Evolutionary conservation across 2,888 invertebrate species (phyloP), one percentile per base, ranked within the genome.

Genomic region (Ellobium chinense): DNA sequence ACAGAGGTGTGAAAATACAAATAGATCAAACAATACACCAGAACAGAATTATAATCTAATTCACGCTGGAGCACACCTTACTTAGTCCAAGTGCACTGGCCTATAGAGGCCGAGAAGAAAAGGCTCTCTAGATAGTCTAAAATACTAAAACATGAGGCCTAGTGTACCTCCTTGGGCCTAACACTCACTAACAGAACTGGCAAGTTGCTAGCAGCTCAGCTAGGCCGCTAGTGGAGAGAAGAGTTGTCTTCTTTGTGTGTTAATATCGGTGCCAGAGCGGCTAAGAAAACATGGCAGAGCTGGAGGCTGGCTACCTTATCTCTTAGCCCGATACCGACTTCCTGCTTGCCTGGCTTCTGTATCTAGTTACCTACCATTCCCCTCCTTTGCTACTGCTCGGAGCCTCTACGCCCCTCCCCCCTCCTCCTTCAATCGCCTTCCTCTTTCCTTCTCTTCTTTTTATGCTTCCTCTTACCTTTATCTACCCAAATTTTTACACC

Each of bases 361-460:
- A 65, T 65, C 65, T 65, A 65, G 65, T 65, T 65, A 65, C 65
- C 46, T n/a, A n/a, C n/a, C n/a, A n/a, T n/a, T n/a, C n/a, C n/a
- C n/a, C n/a, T 46, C 46, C 46, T 18, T 46, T 46, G 46, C 46
- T 46, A 46, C 46, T 46, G 46, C 46, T 12, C 7, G 46, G 18
- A n/a, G n/a, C n/a, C n/a, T n/a, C 46, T 46, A 46, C 18, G 46
- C 46, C 46, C 9, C 18, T 46, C 18, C 7, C 46, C 46, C 18
- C 46, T 18, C 46, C 46, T 18, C 46, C 46, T 46, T 46, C 46
- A 7, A 7, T 12, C 46, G 7, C 46, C 46, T 46, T 46, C 18
- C 18, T 18, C 18, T 46, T 18, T 18, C 46, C 46, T 46, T 7
- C 18, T 46, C 46, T 18, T 46, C 46, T 12, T 46, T 46, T 46